phyloP scores from a whole-genome alignment of 2,888 invertebrate genomes.

The Cantharis nigra region DNA sequence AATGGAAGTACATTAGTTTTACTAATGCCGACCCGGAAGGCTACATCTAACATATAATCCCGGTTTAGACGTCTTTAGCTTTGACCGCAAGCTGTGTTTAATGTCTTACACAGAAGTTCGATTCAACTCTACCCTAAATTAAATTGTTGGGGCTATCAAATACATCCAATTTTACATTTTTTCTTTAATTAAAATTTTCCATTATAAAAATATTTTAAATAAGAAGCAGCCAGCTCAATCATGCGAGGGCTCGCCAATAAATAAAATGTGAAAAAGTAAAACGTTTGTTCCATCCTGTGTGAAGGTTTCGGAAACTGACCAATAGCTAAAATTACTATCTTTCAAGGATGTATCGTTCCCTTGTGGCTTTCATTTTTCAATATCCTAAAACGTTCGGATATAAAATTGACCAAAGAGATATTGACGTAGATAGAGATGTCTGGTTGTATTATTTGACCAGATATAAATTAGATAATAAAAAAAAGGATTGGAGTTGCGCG shows the following conservation, averaged over 20 bases:
- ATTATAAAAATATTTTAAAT: neutral
- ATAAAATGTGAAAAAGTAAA: neutral
- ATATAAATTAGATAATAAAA: slow-evolving; percentile 12
- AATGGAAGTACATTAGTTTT: neutral
- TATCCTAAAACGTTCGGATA: slow-evolving; percentile 53
- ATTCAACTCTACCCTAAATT: neutral
- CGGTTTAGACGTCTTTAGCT: slow-evolving; percentile 11
- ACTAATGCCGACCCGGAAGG: neutral
- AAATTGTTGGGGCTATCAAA: neutral
- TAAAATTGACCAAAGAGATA: slow-evolving; percentile 51
- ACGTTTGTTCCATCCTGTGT: slow-evolving; percentile 4
- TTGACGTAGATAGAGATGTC: slow-evolving; percentile 41
- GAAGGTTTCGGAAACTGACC: slow-evolving; percentile 35
- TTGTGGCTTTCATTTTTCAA: slow-evolving; percentile 53
- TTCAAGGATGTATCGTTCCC: slow-evolving; percentile 51
- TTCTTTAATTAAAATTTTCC: neutral
- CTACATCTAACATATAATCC: neutral
- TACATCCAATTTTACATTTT: neutral
- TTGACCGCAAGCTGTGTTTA: slow-evolving; percentile 13
- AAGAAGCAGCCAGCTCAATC: neutral
- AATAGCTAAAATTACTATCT: slow-evolving; percentile 40
- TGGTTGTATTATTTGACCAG: slow-evolving; percentile 16
- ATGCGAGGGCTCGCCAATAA: neutral
- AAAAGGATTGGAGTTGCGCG: neutral
- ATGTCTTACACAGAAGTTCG: slow-evolving; percentile 1